Evolutionary conservation across 64 coral and sea anemone genomes (phyloP).

Genomic region (Montipora efflorescens): DNA sequence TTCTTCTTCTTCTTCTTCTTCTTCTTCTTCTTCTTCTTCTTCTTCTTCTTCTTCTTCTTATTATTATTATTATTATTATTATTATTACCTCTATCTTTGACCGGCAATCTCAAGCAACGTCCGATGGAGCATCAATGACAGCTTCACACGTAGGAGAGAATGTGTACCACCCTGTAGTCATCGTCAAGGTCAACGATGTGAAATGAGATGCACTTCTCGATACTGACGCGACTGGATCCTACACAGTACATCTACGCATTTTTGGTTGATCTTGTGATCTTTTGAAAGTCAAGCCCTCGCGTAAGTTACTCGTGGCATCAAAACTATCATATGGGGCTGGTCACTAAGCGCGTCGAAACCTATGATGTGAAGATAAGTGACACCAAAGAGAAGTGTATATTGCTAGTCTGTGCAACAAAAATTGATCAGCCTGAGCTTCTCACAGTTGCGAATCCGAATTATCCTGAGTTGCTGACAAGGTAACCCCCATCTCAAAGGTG

Average conservation of each 20-base stretch:
- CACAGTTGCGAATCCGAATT: conserved; percentile 46
- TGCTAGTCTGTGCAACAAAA: conserved; percentile 21
- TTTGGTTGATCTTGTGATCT: background rate
- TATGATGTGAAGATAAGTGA: conserved; percentile 50
- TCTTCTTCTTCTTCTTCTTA: too few species aligned
- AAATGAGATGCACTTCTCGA: conserved; percentile 32
- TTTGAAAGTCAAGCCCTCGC: background rate
- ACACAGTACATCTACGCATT: background rate
- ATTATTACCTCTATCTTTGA: background rate
- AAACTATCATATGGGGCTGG: conserved; percentile 32
- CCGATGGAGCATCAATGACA: conserved; percentile 13
- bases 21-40: too few species aligned
- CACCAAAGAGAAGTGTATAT: background rate
- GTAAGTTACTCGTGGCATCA: conserved; percentile 24
- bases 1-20: too few species aligned
- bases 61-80: too few species aligned
- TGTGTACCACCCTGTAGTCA: conserved; percentile 52
- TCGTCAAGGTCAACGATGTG: conserved; percentile 57
- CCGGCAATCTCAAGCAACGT: background rate
- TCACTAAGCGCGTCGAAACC: conserved; percentile 24
- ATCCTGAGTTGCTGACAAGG: conserved; percentile 12
- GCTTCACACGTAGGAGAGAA: conserved; percentile 23
- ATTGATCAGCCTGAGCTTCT: conserved; percentile 18
- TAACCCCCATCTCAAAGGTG: conserved; percentile 37
- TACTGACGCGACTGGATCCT: background rate